Conservation (phyloP, 2,113 vertebrate species). For the Bufo gargarizans region DNA sequence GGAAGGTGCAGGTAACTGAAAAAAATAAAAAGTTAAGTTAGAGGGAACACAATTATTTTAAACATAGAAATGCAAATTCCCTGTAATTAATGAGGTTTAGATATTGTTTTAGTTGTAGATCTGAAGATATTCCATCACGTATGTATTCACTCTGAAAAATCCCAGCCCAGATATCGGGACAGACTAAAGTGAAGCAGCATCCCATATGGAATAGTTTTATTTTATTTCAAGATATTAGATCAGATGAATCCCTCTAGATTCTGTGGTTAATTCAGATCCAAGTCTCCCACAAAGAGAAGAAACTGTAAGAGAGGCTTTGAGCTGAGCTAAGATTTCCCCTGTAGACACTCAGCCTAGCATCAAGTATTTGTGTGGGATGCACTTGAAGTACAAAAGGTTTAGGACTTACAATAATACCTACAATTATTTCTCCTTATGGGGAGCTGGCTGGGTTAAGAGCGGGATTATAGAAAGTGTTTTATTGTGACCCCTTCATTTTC, state of each 20-base stretch:
- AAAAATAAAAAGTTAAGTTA: no score
- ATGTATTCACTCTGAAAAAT: background rate
- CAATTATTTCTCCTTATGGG: slow-evolving; percentile 25
- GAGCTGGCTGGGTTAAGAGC: background rate
- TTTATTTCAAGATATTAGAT: slow-evolving; percentile 26
- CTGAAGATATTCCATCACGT: background rate
- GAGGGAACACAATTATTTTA: background rate
- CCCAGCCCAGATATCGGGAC: no score
- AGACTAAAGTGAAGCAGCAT: background rate
- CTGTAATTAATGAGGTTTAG: background rate
- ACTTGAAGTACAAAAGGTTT: slow-evolving; percentile 31
- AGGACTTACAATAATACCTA: slow-evolving; percentile 3
- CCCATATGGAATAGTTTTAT: slow-evolving; percentile 30
- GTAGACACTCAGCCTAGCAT: background rate
- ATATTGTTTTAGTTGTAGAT: background rate
- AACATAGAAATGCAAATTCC: background rate
- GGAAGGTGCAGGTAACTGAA: no score
- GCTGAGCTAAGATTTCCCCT: slow-evolving; percentile 20
- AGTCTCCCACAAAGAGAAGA: slow-evolving; percentile 15
- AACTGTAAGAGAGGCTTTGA: background rate
- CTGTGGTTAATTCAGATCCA: slow-evolving; percentile 5
- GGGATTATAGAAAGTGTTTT: background rate
- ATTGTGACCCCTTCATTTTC: background rate
- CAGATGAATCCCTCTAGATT: slow-evolving; percentile 17
- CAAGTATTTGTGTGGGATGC: slow-evolving; percentile 47